These are phyloP conservation scores for Lutjanus campechanus DNA, from an alignment of 2,797 vertebrate genomes.

Conservation along the genomic window DNA sequence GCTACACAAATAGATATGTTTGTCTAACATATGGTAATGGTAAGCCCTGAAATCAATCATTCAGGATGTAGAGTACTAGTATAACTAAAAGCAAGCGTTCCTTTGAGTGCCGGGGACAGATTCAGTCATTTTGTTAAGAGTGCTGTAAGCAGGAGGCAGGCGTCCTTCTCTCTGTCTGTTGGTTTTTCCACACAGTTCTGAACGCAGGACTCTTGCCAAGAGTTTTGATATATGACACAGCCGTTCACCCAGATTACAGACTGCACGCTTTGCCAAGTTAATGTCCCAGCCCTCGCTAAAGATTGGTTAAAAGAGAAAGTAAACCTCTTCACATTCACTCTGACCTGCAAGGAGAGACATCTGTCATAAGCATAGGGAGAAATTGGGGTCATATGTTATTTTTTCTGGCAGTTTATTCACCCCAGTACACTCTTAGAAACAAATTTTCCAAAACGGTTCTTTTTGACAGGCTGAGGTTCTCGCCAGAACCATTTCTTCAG, in stretches of 20 bases:
- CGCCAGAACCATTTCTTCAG: no score
- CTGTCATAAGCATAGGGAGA: constrained; percentile 41
- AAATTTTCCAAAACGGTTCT: no score
- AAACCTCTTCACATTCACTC: constrained; percentile 57
- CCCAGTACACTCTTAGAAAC: neutral
- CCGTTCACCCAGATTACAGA: constrained; percentile 60
- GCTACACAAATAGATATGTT: constrained; percentile 41
- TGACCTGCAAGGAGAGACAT: constrained; percentile 54
- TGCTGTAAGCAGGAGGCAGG: constrained; percentile 17
- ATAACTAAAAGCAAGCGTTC: constrained; percentile 37
- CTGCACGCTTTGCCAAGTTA: constrained; percentile 61
- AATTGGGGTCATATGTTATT: constrained; percentile 59
- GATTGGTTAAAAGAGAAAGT: constrained; percentile 61
- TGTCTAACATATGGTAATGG: constrained; percentile 38
- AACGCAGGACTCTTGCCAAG: constrained; percentile 56
- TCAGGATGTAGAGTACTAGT: constrained; percentile 22
- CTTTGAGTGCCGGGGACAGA: constrained; percentile 19
- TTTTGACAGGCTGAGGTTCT: no score
- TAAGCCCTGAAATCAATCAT: constrained; percentile 44
- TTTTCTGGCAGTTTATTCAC: constrained; percentile 60
- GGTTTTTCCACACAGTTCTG: constrained; percentile 55
- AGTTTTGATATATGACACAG: constrained; percentile 61
- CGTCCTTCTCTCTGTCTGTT: constrained; percentile 40
- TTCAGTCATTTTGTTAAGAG: constrained; percentile 42
- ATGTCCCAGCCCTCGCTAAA: constrained; percentile 58